Conservation (phyloP, 2,113 vertebrate genomes). For the Dolichotis patagonum region DNA sequence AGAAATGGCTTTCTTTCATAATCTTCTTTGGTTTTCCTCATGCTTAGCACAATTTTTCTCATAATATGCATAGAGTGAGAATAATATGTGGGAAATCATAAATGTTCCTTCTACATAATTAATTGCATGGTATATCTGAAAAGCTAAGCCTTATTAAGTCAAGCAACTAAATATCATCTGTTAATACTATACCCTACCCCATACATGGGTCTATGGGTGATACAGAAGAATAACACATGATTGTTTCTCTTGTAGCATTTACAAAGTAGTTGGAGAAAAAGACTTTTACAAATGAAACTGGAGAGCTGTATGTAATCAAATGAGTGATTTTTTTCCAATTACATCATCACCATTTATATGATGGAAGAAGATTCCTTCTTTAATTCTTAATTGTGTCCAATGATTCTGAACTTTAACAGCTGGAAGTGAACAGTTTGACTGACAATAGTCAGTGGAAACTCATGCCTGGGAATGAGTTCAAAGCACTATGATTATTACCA, state of each 20-base stretch:
- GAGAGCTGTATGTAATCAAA: conserved; percentile 58
- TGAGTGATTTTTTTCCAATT: conserved; percentile 70
- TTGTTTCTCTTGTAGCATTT: not conserved
- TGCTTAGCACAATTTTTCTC: not conserved
- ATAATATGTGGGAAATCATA: not conserved
- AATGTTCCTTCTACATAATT: conserved; percentile 2
- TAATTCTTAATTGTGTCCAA: conserved; percentile 70
- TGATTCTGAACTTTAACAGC: conserved; percentile 75
- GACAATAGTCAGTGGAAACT: conserved; percentile 71
- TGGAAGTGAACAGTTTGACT: conserved; percentile 65
- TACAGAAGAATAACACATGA: not conserved
- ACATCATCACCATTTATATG: conserved; percentile 70
- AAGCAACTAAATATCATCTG: not conserved
- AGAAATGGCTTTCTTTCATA: not conserved
- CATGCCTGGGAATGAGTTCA: conserved; percentile 73
- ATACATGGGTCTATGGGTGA: not conserved
- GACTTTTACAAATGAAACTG: conserved; percentile 57
- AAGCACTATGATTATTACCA: conserved; percentile 73
- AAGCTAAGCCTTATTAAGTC: not conserved
- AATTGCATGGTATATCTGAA: not conserved
- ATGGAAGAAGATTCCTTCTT: conserved; percentile 68
- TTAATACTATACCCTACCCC: not conserved
- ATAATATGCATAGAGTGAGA: not conserved
- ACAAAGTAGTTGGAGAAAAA: conserved; percentile 3
- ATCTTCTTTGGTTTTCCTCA: not conserved